Conservation (phyloP, 2,888 invertebrate species). For the Tyria jacobaeae region DNA sequence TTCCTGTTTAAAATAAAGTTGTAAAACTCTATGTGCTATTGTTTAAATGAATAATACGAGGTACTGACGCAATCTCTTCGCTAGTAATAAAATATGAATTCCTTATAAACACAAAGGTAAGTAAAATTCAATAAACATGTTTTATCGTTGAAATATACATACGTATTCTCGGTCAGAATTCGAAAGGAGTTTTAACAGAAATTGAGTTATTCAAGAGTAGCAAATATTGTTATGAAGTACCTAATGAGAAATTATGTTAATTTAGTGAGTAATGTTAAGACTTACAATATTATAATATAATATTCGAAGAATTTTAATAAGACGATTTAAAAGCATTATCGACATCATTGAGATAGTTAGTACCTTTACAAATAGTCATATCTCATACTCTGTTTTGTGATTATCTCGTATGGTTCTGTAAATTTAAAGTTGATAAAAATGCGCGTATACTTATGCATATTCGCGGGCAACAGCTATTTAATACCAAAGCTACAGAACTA, state of each 20-base stretch:
- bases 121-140: conserved; percentile 47
- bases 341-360: too few species aligned
- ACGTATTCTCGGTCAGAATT: conserved; percentile 55
- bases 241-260: conserved; percentile 45
- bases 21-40: conserved; percentile 22
- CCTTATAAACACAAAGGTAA: conserved; percentile 44
- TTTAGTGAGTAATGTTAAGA: neutral
- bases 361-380: too few species aligned
- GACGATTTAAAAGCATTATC: too few species aligned
- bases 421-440: too few species aligned
- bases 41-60: conserved; percentile 30
- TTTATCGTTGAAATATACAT: conserved; percentile 42
- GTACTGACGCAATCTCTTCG: conserved; percentile 39
- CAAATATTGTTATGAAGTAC: conserved; percentile 57
- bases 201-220: conserved; percentile 56
- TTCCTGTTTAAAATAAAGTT: conserved; percentile 11
- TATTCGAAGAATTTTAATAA: too few species aligned
- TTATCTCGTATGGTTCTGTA: too few species aligned
- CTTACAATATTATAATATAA: too few species aligned
- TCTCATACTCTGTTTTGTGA: too few species aligned
- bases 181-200: conserved; percentile 58
- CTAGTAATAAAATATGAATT: conserved; percentile 41
- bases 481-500: too few species aligned
- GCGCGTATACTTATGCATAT: too few species aligned
- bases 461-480: too few species aligned